A percentile compares a stretch with the other conserved stretches of the same genome.
Conservation (phyloP, 2,797 vertebrate species). For the Tamandua tetradactyla region DNA sequence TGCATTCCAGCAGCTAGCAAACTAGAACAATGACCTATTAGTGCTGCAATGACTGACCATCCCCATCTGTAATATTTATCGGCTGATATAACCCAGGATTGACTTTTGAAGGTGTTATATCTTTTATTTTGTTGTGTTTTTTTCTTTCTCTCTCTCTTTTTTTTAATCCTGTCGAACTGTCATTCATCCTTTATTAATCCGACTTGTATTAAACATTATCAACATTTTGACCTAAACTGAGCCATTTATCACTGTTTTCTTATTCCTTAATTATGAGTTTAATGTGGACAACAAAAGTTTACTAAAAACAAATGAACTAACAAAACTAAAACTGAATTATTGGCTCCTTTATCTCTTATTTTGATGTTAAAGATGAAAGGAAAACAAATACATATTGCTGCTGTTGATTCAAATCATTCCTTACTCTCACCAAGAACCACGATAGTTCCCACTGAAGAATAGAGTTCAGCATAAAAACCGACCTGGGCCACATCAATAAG, state of each 20-base stretch:
- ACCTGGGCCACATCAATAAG: neutral
- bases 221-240: neutral
- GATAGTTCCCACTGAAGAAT: fast-evolving
- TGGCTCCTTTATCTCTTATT: neutral
- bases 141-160: neutral
- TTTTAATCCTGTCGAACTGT: too few relatives aligned
- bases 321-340: neutral
- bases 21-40: too few relatives aligned
- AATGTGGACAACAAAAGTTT: neutral
- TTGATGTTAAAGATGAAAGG: neutral
- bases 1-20: too few relatives aligned
- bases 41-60: neutral
- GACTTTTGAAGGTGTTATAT: neutral
- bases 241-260: neutral
- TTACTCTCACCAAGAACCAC: too few relatives aligned
- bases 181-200: neutral
- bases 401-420: neutral
- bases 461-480: neutral
- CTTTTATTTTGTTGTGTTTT: neutral
- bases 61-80: neutral
- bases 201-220: neutral
- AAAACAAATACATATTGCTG: neutral
- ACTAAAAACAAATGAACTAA: neutral
- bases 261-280: neutral
- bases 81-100: neutral